Base-by-base conservation (phyloP, 2,113 vertebrate species). In the Nicator chloris region DNA sequence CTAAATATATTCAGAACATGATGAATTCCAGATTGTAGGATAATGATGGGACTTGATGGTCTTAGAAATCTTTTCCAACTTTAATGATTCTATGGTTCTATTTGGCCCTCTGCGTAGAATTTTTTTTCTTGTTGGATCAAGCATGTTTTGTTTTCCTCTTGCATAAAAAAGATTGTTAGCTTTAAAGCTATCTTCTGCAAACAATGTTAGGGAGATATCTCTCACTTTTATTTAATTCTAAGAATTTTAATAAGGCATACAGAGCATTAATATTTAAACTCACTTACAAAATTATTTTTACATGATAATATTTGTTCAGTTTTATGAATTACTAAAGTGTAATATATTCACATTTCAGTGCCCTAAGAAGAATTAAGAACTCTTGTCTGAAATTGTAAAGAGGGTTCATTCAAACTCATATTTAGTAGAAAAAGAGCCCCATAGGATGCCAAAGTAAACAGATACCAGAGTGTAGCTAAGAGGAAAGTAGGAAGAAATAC, bases 251-350 rank as follows among this genome's bases (percentile, higher is more conserved):
- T 96, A 92, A 93, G 65, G 59, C 54, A 15, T 47, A 84, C 4
- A 64, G 26, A 77, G 18, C 73, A 97, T 97, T 95, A 96, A 97
- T 96, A 97, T 97, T 97, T 95, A 96, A 97, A 95, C 45, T 95
- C 54, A 68, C 63, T 96, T 90, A 44, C 42, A 91, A 92, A 95
- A 86, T 95, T 82, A 64, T 95, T 96, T 93, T 90, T 89, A 30
- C 66, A n/a, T 45, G 22, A 35, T 84, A 91, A 27, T 96, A 95
- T 97, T 97, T 96, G 72, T 82, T 96, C 88, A 94, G 65, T 93
- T 97, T 96, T 96, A 79, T 92, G 85, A 88, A 63, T 94, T 93
- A 88, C 59, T 88, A 70, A 92, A 88, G 51, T 87, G 77, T 63
- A 93, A 63, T 92, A 45, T 4, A 40, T 91, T 93, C 78, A 26